Evolutionary conservation across 2,113 vertebrate genomes (phyloP).

Genomic region (Paradisaea rubra): DNA sequence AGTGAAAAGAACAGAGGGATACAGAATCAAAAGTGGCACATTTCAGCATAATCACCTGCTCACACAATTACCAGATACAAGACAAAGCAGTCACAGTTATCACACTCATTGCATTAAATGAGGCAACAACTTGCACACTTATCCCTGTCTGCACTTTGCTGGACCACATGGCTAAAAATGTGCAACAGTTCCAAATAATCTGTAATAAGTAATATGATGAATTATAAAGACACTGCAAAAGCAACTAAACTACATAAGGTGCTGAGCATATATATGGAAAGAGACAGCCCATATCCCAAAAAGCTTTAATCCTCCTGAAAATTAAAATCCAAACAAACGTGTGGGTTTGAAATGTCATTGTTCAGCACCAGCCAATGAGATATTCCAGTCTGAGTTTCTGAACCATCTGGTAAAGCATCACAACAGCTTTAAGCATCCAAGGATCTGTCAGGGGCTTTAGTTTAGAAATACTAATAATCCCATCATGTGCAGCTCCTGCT

Average conservation of each 20-base stretch:
- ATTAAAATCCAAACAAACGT: constrained; percentile 52
- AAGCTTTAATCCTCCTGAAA: constrained; percentile 59
- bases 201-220: neutral
- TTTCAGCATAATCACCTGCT: neutral
- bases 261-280: constrained; percentile 40
- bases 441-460: constrained; percentile 53
- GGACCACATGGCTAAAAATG: neutral
- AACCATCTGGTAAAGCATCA: constrained; percentile 51
- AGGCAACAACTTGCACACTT: neutral
- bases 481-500: constrained; percentile 52
- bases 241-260: constrained; percentile 33
- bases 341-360: constrained; percentile 62
- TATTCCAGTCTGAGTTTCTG: constrained; percentile 51
- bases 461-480: constrained; percentile 57
- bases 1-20: constrained; percentile 3
- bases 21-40: neutral
- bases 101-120: rapidly evolving
- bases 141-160: neutral
- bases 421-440: constrained; percentile 55
- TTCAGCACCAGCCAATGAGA: constrained; percentile 48
- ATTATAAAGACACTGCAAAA: neutral
- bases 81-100: neutral
- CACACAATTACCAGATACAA: neutral
- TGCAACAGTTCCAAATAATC: neutral
- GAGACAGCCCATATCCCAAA: constrained; percentile 54